Base-by-base conservation (phyloP, 2,797 vertebrate species). In the Rhabdomys pumilio region DNA sequence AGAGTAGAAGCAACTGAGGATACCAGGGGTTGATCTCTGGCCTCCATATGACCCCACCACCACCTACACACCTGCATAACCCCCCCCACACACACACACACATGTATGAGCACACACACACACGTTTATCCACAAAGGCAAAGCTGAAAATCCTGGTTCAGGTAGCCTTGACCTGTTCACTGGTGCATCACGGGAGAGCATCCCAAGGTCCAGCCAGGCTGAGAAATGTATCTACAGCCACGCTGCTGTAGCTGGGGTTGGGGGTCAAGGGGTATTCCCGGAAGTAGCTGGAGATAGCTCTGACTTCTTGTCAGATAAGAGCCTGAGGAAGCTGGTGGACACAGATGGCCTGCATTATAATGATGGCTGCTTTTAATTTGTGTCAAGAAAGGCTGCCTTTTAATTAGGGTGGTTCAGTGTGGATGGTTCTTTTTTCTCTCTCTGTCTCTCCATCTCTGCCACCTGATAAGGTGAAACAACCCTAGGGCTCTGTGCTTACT, bases 321-420 rank as follows among this genome's bases (percentile, higher is more conserved):
- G 76, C 81, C 81, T 17, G 7, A 55, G 69, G 67, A 97, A 89
- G 75, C 47, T 61, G 14, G 81, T 15, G 38, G 73, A 47, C 87
- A 41, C 22, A 47, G 29, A 63, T 63, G 69, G 69, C 72, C 83
- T 2, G n/a, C 93, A 86, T 96, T 31, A 47, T 75, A 69, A 13
- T 86, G 96, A 92, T 93, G 93, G 94, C 93, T 93, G 96, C 96
- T 96, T 95, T 84, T 88, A 73, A 97, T 96, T 96, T 96, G 75
- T 89, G 81, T 95, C 81, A 57, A 87, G 95, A 92, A 85, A 93
- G 95, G 86, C 95, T 76, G 82, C 89, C 93, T 89, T 95, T 96
- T 96, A 83, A 95, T 96, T 94, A 97, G 93, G 85, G 87, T 83
- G 9, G 59, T 44, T 83, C 85, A 22, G 4, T 94, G 95, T 73